Evolutionary conservation across 2,113 vertebrate genomes (phyloP), one percentile per base, ranked within the genome.

Genomic region (Phoenicopterus ruber): DNA sequence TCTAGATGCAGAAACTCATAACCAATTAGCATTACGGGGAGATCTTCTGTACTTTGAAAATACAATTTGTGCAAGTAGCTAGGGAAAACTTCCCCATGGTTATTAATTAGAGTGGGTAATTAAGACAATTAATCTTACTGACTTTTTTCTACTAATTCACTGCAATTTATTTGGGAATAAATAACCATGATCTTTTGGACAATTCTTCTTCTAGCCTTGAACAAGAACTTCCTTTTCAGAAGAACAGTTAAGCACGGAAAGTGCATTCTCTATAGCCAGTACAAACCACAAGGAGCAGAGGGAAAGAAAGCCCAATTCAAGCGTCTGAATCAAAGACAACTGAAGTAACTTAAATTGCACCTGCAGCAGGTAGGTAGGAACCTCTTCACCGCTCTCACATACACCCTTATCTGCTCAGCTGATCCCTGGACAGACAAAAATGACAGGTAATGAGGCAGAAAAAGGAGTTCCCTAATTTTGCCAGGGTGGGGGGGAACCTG

Each of bases 41-140:
- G 83, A 94, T 96, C 92, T 96, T 96, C 72, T 95, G 58, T 91
- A 91, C 52, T 94, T 80, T 77, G 49, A 87, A 96, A 92, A 76
- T 88, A 96, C 55, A 86, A 77, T 97, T 96, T 89, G 40, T 86
- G 87, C 79, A 92, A 95, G 57, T n/a, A 95, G 80, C 81, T 81
- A 90, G 84, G 80, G 94, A 96, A 98, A 97, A 93, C 49, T 86
- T 97, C 92, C 58, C 88, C 21, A 40, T 82, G 88, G 95, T 92
- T 97, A 91, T 97, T 96, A 97, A 96, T 89, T 86, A 95, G 69
- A 92, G 72, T 81, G 17, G 34, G 69, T 96, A 97, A 98, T 98
- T 98, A 98, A 97, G 93, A 91, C 40, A 93, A 97, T 97, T 98
- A 96, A 97, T 98, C 96, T 97, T 94, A 96, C 87, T 36, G 38